Conservation (phyloP, 1,140 invertebrate species). For the Globodera ellingtonae region DNA sequence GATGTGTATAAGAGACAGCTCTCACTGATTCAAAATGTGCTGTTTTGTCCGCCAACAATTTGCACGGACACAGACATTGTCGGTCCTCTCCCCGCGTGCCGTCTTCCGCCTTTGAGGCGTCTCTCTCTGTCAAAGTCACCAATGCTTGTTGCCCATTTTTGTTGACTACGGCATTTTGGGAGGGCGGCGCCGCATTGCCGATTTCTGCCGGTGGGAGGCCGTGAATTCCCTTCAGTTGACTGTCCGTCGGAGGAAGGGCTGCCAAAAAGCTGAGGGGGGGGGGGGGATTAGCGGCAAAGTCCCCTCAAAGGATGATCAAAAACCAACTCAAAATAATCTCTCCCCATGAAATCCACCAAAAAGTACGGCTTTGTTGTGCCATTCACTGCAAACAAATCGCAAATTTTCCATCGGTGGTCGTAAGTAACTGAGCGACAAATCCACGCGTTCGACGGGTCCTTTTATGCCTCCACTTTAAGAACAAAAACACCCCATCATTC, state of each 20-base stretch:
- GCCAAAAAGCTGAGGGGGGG: constrained; percentile 39
- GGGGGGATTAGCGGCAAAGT: background rate
- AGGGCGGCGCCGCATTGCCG: background rate
- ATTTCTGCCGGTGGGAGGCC: constrained; percentile 1
- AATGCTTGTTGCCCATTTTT: background rate
- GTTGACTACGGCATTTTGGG: background rate
- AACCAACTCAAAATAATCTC: constrained; percentile 52
- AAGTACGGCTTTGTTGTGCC: constrained; percentile 52
- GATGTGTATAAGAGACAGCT: too few relatives aligned
- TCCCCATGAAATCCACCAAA: constrained; percentile 45
- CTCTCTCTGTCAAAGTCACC: background rate
- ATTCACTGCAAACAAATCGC: constrained; percentile 57
- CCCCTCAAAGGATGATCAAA: background rate
- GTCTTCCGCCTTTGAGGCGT: background rate
- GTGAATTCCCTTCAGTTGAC: constrained; percentile 32
- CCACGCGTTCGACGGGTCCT: constrained; percentile 47
- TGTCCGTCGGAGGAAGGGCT: constrained; percentile 51
- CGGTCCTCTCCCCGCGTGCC: background rate
- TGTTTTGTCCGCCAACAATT: constrained; percentile 8
- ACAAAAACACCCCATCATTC: constrained; percentile 17
- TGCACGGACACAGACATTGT: constrained; percentile 14
- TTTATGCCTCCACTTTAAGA: background rate
- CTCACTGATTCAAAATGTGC: background rate
- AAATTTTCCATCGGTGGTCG: constrained; percentile 54
- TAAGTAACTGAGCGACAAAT: constrained; percentile 57